Conservation (phyloP, 2,113 vertebrate species). For the Peucedramus taeniatus region DNA sequence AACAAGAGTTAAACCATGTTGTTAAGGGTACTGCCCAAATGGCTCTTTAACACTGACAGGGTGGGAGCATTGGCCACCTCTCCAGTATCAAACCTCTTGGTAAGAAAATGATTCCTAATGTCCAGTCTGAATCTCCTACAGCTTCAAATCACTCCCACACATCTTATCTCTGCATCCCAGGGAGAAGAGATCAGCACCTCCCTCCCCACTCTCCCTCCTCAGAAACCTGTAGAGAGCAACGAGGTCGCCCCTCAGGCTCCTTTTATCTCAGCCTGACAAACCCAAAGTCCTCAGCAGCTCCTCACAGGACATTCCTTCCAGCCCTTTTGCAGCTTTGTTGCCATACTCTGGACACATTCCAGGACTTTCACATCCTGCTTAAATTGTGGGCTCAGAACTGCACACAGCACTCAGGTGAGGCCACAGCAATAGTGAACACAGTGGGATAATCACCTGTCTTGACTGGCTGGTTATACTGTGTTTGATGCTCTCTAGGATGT, state of each 20-base stretch:
- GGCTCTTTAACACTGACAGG: background rate
- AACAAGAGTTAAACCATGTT: background rate
- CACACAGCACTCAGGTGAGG: background rate
- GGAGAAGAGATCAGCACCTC: background rate
- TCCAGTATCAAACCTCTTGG: background rate
- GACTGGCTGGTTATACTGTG: background rate
- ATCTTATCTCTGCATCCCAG: background rate
- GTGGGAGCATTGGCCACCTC: background rate
- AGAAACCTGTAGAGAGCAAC: background rate
- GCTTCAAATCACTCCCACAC: background rate
- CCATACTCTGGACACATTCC: accelerated
- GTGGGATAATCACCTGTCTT: background rate
- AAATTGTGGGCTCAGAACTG: background rate
- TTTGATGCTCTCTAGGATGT: background rate
- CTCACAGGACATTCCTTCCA: background rate
- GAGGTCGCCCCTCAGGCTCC: background rate
- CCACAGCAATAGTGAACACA: background rate
- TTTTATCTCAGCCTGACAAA: background rate
- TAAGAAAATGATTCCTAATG: background rate
- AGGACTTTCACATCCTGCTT: background rate
- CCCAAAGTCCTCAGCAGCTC: background rate
- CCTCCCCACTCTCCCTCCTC: background rate
- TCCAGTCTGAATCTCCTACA: background rate
- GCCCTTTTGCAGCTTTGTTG: background rate
- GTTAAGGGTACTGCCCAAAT: background rate